A percentile compares a stretch with the other conserved stretches of the same genome.
phyloP scores from a whole-genome alignment of 2,113 vertebrate species.

The Corythornis vintsioides region DNA sequence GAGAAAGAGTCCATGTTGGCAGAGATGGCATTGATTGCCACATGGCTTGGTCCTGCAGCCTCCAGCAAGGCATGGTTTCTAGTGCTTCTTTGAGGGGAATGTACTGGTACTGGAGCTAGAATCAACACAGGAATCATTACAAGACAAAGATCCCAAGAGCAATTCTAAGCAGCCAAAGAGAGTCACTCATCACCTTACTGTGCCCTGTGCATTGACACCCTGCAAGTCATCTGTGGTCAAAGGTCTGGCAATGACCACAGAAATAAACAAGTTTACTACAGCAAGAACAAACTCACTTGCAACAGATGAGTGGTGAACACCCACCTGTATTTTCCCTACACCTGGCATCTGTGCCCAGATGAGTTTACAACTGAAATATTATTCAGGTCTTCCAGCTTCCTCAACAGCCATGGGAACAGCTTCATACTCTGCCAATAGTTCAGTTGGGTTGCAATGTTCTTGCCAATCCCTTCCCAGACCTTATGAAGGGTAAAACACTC shows the following conservation, averaged over 20 bases:
- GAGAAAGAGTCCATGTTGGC: constrained; percentile 99
- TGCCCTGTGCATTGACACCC: neutral
- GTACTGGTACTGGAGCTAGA: constrained; percentile 75
- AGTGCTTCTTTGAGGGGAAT: constrained; percentile 85
- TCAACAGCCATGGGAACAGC: neutral
- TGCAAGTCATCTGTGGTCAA: neutral
- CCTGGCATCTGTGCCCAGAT: no score
- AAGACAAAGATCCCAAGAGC: neutral
- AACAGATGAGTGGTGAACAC: neutral
- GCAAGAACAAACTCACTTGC: neutral
- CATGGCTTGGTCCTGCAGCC: constrained; percentile 94
- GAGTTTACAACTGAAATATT: neutral
- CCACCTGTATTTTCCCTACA: neutral
- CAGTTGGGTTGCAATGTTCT: neutral
- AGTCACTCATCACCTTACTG: neutral
- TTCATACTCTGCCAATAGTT: neutral
- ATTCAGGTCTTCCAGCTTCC: neutral
- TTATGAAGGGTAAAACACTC: neutral
- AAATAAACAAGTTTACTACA: neutral
- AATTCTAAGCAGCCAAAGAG: neutral
- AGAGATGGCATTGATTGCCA: constrained; percentile 98
- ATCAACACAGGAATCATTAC: constrained; percentile 6
- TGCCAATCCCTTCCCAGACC: neutral
- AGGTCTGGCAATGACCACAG: neutral
- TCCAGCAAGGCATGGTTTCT: constrained; percentile 93